These are phyloP conservation scores for Petrolisthes cinctipes DNA, from an alignment of 2,888 invertebrate genomes.

Conservation along the genomic window DNA sequence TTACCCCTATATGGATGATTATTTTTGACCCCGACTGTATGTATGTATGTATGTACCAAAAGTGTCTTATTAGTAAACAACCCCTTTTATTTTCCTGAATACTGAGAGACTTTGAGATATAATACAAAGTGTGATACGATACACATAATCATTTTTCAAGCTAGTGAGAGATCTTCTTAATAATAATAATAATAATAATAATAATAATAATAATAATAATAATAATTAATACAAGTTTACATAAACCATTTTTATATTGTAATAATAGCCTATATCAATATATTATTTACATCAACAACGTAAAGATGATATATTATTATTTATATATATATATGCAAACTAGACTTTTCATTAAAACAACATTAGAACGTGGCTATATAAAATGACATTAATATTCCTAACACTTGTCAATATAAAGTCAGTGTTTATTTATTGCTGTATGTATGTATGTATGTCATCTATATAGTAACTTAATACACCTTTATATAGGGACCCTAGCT, in stretches of 20 bases:
- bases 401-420: slow-evolving; percentile 57
- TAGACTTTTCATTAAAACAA: slow-evolving; percentile 64
- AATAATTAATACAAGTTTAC: slow-evolving; percentile 50
- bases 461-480: too few relatives aligned
- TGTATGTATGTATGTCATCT: slow-evolving; percentile 19
- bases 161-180: slow-evolving; percentile 34
- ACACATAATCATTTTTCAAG: slow-evolving; percentile 12
- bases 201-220: too few relatives aligned
- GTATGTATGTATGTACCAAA: too few relatives aligned
- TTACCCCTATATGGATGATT: too few relatives aligned
- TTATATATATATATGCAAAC: slow-evolving; percentile 59
- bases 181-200: slow-evolving; percentile 14
- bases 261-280: too few relatives aligned
- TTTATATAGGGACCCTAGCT: too few relatives aligned
- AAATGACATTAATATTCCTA: slow-evolving; percentile 56
- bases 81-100: too few relatives aligned
- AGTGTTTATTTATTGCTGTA: slow-evolving; percentile 61
- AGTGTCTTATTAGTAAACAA: too few relatives aligned
- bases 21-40: too few relatives aligned
- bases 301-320: slow-evolving; percentile 48
- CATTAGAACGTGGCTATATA: slow-evolving; percentile 58
- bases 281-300: slow-evolving; percentile 61
- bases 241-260: slow-evolving; percentile 38
- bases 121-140: too few relatives aligned
- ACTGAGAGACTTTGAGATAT: too few relatives aligned